These are phyloP conservation scores for Acanthosepion lycidas DNA, from an alignment of 2,888 invertebrate genomes.

Conservation along the genomic window DNA sequence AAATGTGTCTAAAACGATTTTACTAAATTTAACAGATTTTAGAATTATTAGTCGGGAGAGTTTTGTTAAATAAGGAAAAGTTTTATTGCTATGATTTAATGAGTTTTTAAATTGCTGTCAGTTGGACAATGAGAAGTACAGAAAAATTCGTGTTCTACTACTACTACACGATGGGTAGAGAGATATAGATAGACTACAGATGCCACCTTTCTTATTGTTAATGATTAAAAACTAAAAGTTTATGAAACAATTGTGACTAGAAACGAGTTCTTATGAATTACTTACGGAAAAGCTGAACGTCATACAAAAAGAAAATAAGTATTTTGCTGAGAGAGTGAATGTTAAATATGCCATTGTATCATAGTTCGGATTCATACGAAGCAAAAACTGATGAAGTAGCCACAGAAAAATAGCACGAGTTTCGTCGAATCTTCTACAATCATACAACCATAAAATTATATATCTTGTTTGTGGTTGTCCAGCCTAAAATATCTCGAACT, in stretches of 20 bases:
- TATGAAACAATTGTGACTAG: no score
- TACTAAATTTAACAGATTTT: background rate
- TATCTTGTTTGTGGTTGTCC: background rate
- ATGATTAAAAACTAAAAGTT: no score
- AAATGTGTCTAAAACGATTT: background rate
- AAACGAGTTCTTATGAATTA: background rate
- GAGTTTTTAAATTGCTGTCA: background rate
- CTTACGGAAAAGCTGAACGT: background rate
- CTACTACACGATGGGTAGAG: no score
- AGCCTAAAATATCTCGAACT: background rate
- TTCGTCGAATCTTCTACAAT: background rate
- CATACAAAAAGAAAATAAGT: background rate
- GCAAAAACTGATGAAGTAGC: background rate
- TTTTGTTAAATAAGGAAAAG: background rate
- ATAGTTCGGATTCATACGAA: background rate
- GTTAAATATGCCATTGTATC: background rate
- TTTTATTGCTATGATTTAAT: background rate
- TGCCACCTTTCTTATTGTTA: no score
- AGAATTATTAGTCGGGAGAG: background rate
- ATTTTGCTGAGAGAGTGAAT: no score
- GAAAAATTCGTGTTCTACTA: no score
- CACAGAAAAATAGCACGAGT: background rate
- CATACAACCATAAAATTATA: no score
- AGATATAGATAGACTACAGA: no score
- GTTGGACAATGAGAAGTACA: no score